Evolutionary conservation across 2,888 invertebrate species (phyloP), one percentile per base, ranked within the genome.

Genomic region (Sarcophaga subvicina): DNA sequence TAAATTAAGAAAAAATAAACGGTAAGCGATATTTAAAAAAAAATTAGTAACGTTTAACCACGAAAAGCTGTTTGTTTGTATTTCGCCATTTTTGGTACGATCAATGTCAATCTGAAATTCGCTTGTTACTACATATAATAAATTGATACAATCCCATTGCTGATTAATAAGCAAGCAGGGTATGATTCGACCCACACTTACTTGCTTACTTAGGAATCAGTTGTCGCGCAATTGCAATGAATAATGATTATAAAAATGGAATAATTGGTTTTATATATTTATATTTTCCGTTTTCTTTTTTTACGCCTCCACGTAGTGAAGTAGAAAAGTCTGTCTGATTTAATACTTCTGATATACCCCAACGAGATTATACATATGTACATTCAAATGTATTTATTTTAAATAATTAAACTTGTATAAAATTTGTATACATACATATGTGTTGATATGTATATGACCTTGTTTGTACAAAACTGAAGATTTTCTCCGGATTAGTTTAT

Each of bases 61-160:
- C 78, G 79, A 82, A 54, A 73, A 80, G 64, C 66, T 60, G 83
- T 69, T 75, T 73, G 81, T 84, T 87, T 76, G 67, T 71, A 87
- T 80, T 84, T 82, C 70, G 37, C 87, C 84, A 64, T 84, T 81
- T 87, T 82, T 87, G 87, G 87, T 84, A 76, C 78, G 78, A 84
- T 79, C 84, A 87, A 87, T 87, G 76, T 64, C 71, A 49, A 63
- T 17, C 2, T 64, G 69, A 70, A 66, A 64, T 54, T 49, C 12
- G 76, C 59, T 47, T 11, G 2, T 64, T 17, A 5, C 14, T 62
- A 22, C 22, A 22, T 17, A 62, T n/a, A 67, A 67, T 45, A 67
- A 59, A 76, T 47, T 20, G 27, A 27, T 62, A 71, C 20, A 37
- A 69, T 67, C n/a, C n/a, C n/a, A 37, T 45, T 45, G 20, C 45